Evolutionary conservation across 2,888 invertebrate species (phyloP).

Genomic region (Caenorhabditis sinica): DNA sequence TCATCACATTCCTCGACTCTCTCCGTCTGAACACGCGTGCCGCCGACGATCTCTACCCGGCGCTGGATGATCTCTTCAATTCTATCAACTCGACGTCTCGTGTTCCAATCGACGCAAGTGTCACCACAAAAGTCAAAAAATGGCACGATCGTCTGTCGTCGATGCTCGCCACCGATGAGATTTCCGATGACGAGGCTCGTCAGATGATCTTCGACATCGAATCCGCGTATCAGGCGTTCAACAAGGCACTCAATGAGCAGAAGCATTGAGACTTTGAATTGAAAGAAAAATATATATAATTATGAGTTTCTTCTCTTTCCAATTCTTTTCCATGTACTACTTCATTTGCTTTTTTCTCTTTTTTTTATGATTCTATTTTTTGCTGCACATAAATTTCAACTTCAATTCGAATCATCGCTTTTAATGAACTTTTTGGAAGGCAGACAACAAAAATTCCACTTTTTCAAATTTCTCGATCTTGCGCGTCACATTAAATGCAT

Average conservation of each 20-base stretch:
- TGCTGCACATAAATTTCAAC: too few relatives aligned
- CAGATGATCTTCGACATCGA: slow-evolving; percentile 98
- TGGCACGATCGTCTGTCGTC: slow-evolving; percentile 93
- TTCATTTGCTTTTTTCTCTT: too few relatives aligned
- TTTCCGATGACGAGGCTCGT: slow-evolving; percentile 94
- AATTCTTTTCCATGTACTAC: background rate
- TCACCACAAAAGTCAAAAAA: slow-evolving; percentile 91
- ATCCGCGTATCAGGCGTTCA: slow-evolving; percentile 96
- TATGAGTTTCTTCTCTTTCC: too few relatives aligned
- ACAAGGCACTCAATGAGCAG: slow-evolving; percentile 90
- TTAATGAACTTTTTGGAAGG: too few relatives aligned
- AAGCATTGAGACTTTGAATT: slow-evolving; percentile 51
- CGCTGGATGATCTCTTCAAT: slow-evolving; percentile 86
- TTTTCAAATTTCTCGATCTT: too few relatives aligned
- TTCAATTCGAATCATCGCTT: too few relatives aligned
- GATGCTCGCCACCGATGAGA: slow-evolving; percentile 97
- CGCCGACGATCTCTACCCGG: slow-evolving; percentile 90
- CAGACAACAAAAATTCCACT: too few relatives aligned
- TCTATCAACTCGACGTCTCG: slow-evolving; percentile 93
- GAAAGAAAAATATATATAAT: background rate
- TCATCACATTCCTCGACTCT: slow-evolving; percentile 99
- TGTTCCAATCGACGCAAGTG: slow-evolving; percentile 95
- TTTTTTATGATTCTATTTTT: too few relatives aligned
- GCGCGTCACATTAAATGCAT: too few relatives aligned
- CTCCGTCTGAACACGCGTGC: slow-evolving; percentile 95